Percentiles rank a stretch among this genome's conserved stretches.
phyloP scores from a whole-genome alignment of 1,140 invertebrate genomes.

The Zeugodacus cucurbitae region DNA sequence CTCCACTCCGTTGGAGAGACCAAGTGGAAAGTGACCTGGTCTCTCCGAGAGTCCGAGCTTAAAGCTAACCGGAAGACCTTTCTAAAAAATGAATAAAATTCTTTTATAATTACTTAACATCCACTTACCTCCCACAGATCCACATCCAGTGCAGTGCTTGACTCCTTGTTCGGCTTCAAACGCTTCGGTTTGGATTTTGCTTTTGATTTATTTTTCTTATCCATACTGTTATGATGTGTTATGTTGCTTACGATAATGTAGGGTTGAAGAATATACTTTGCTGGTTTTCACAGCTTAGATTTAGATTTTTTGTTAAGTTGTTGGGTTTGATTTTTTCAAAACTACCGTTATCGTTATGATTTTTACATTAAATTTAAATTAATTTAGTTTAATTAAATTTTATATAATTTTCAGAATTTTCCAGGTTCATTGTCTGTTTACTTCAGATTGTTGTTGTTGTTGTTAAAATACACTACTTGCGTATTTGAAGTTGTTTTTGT shows the following conservation, averaged over 20 bases:
- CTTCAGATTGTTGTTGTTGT: too few relatives aligned
- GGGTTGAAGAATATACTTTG: neutral
- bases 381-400: neutral
- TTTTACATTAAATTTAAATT: neutral
- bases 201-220: constrained; percentile 42
- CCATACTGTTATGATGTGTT: constrained; percentile 36
- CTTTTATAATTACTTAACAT: neutral
- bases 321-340: neutral
- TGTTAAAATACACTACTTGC: too few relatives aligned
- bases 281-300: neutral
- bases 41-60: too few relatives aligned
- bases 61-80: too few relatives aligned
- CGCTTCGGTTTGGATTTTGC: constrained; percentile 43
- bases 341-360: neutral
- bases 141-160: constrained; percentile 55
- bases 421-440: too few relatives aligned
- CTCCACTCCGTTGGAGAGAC: too few relatives aligned
- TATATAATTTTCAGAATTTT: too few relatives aligned
- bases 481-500: too few relatives aligned
- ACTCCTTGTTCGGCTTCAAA: constrained; percentile 55
- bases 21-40: too few relatives aligned
- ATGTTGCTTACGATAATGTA: neutral
- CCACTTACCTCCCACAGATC: constrained; percentile 56
- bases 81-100: too few relatives aligned
- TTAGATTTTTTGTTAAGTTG: neutral